Conservation (phyloP, 1,140 invertebrate species). For the Diachasma alloeum region DNA sequence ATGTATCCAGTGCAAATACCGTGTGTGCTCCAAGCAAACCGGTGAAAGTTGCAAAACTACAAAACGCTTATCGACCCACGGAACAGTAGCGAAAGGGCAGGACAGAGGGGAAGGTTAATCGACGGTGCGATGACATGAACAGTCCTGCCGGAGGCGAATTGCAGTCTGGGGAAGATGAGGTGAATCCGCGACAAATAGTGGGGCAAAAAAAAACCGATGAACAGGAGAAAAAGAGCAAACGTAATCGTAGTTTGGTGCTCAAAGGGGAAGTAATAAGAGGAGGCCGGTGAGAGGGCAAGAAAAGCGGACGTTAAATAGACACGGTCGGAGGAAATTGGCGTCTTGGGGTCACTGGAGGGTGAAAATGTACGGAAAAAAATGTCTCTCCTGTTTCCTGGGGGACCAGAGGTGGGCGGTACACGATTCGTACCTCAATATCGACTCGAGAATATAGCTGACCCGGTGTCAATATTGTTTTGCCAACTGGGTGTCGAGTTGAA, state of each 20-base stretch:
- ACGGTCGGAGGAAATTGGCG: conserved; percentile 14
- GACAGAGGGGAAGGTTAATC: conserved; percentile 25
- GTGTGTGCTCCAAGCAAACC: neutral
- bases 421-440: neutral
- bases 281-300: neutral
- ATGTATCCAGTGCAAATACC: neutral
- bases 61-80: conserved; percentile 31
- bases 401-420: neutral
- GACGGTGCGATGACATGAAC: conserved; percentile 31
- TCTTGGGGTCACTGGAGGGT: conserved; percentile 5
- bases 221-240: neutral
- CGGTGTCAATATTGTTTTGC: conserved; percentile 7
- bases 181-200: conserved; percentile 16
- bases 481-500: conserved; percentile 14
- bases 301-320: conserved; percentile 16
- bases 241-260: neutral
- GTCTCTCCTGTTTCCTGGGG: neutral
- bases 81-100: neutral
- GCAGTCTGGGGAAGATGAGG: neutral
- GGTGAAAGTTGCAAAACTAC: conserved; percentile 3
- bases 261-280: conserved; percentile 11
- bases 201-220: neutral
- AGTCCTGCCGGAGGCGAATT: neutral
- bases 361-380: neutral
- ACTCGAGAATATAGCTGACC: neutral